Base-by-base conservation (phyloP, 2,888 invertebrate species). In the Biston stratarius region DNA sequence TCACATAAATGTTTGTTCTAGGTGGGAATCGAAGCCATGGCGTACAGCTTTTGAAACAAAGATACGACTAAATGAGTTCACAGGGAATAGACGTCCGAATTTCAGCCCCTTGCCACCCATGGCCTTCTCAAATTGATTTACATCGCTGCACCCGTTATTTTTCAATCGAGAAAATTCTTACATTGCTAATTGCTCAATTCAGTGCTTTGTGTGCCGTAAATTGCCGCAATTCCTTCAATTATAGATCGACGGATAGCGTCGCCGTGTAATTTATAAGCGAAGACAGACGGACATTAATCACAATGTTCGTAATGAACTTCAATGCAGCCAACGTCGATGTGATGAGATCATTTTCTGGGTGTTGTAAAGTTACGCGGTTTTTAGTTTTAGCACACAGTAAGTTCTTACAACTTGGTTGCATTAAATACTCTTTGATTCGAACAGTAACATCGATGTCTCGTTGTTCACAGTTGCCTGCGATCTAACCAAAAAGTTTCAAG, bases 161-260 rank as follows among this genome's bases (percentile, higher is more conserved):
- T 84, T 81, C 80, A 82, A 85, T 84, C 73, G 80, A 82, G 79
- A 71, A 75, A 78, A 80, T 79, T 80, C 78, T 74, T 75, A 75
- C 69, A 61, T 73, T 62, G 74, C 77, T 89, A 90, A 91, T 91
- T 89, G 83, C 90, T 90, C 85, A 90, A 91, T 91, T 88, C 86
- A 80, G 70, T 67, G 70, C 75, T 80, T 75, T 74, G 74, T 81
- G 64, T 79, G 79, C 77, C 67, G 77, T 77, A 82, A 86, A 86
- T 88, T 86, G 89, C 83, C 81, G 82, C 89, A 90, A 91, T 86
- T 89, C 85, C 80, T 80, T 87, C 87, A 89, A 91, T 91, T 90
- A 85, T 74, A 80, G 86, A 89, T 91, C 86, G 86, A 83, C 85
- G 83, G 88, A 89, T 89, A 89, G 83, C 80, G 87, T 82, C 80